Conservation (phyloP, 2,113 vertebrate species). For the Ptilonorhynchus violaceus region DNA sequence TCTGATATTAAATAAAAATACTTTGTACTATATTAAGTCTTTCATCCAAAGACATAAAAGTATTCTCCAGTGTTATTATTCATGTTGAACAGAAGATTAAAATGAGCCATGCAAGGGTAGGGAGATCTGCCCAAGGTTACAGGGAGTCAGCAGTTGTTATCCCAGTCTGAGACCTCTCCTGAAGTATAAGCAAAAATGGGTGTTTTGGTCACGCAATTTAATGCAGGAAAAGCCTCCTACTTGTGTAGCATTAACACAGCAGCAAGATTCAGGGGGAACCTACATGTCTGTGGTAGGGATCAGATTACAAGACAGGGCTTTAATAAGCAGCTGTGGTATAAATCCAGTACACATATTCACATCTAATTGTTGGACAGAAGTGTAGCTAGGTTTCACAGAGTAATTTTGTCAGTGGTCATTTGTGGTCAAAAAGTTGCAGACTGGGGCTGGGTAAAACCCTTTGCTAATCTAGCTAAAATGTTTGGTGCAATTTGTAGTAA, state of each 20-base stretch:
- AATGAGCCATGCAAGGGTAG: not conserved
- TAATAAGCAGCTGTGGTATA: not conserved
- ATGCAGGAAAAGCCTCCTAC: not conserved
- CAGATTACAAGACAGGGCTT: not conserved
- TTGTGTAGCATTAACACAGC: not conserved
- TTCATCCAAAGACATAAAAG: slow-evolving; percentile 32
- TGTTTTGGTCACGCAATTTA: not conserved
- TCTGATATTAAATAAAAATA: slow-evolving; percentile 40
- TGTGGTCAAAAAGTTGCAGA: not conserved
- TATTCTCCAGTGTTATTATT: slow-evolving; percentile 6
- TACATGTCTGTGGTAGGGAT: not conserved
- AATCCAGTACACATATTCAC: not conserved
- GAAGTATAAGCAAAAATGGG: not conserved
- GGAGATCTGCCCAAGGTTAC: slow-evolving; percentile 14
- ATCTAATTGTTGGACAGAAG: not conserved
- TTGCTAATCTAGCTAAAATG: not conserved
- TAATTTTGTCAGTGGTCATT: not conserved
- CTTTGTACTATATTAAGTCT: slow-evolving; percentile 32
- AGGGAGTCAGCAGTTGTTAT: not conserved
- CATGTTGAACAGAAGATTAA: slow-evolving; percentile 1
- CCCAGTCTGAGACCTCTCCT: not conserved
- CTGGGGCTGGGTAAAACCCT: not conserved
- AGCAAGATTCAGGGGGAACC: not conserved
- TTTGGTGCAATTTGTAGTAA: not conserved
- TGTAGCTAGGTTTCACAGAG: not conserved